Percentiles rank a stretch among this genome's conserved stretches.
Conservation (phyloP, 2,797 vertebrate genomes). For the Characodon lateralis region DNA sequence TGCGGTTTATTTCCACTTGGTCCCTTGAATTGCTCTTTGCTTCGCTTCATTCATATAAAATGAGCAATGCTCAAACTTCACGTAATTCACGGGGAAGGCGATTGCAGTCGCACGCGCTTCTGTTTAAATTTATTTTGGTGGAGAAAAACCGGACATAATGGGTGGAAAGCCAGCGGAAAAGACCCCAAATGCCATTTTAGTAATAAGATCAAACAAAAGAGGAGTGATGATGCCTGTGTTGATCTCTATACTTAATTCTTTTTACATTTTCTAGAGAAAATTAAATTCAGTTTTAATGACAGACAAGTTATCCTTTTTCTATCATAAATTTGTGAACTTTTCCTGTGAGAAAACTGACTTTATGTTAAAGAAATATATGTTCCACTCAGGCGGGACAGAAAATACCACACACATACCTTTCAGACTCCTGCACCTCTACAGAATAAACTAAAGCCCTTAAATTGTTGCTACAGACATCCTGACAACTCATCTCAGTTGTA, state of each 20-base stretch:
- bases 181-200: too few relatives aligned
- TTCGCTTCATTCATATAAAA: neutral
- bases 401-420: neutral
- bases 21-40: neutral
- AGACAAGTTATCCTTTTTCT: neutral
- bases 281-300: too few relatives aligned
- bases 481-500: neutral
- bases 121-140: neutral
- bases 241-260: too few relatives aligned
- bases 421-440: neutral
- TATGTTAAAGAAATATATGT: neutral
- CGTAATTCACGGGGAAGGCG: too few relatives aligned
- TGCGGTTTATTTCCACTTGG: neutral
- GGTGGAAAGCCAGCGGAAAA: neutral
- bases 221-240: neutral
- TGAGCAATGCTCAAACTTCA: too few relatives aligned
- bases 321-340: neutral
- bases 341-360: neutral
- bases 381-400: neutral
- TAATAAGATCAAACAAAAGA: neutral
- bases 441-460: neutral
- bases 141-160: neutral
- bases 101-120: too few relatives aligned
- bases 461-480: neutral
- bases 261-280: too few relatives aligned